A percentile compares a stretch with the other conserved stretches of the same genome.
These are phyloP conservation scores for Lasaia peninsularis DNA, from an alignment of 1,140 invertebrate species.

Conservation along the genomic window DNA sequence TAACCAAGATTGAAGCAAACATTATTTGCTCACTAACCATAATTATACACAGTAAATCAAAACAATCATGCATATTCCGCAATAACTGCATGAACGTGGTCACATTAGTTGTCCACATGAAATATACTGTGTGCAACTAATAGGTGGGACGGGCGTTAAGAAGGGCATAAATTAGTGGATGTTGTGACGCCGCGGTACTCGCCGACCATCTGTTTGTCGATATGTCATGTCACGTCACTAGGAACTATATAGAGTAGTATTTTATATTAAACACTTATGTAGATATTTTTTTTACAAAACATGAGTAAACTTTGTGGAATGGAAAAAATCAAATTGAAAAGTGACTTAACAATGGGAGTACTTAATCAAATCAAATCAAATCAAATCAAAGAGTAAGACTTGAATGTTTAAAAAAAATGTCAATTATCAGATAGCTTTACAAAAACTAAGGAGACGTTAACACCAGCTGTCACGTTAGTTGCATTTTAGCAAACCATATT, in stretches of 20 bases:
- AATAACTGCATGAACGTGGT: slow-evolving; percentile 24
- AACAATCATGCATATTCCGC: neutral
- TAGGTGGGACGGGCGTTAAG: slow-evolving; percentile 71
- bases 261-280: neutral
- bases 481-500: too few relatives aligned
- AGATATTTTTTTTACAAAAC: too few relatives aligned
- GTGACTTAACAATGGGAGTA: too few relatives aligned
- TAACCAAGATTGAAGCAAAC: neutral
- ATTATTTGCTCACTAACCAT: neutral
- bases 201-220: slow-evolving; percentile 69
- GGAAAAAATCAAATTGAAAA: too few relatives aligned
- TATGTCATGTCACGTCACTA: slow-evolving; percentile 60
- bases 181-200: slow-evolving; percentile 56
- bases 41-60: neutral
- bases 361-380: too few relatives aligned
- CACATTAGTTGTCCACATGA: slow-evolving; percentile 48
- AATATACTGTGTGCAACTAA: slow-evolving; percentile 68
- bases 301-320: too few relatives aligned
- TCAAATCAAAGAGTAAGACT: too few relatives aligned
- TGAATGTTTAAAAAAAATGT: too few relatives aligned
- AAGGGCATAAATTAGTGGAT: slow-evolving; percentile 71
- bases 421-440: too few relatives aligned
- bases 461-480: too few relatives aligned
- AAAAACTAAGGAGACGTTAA: too few relatives aligned
- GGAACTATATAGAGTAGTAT: slow-evolving; percentile 41